Percentiles rank a stretch among this genome's conserved stretches.
These are phyloP conservation scores for Habroteleia sp. DNA, from an alignment of 2,888 invertebrate species.

Conservation along the genomic window DNA sequence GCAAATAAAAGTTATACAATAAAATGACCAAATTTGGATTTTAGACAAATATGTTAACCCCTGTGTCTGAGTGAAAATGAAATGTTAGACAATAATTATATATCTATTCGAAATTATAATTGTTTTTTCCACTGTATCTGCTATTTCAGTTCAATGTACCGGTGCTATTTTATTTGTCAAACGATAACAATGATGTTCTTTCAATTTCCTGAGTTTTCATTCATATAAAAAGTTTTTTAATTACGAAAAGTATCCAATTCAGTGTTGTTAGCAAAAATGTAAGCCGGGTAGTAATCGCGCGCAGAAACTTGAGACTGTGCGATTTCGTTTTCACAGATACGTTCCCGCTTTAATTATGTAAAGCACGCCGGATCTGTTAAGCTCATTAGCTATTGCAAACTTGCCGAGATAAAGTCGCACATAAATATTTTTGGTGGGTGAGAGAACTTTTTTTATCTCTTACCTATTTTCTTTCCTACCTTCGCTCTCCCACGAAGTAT, in stretches of 20 bases:
- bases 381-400: slow-evolving; percentile 45
- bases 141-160: too few relatives aligned
- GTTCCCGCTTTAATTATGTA: slow-evolving; percentile 45
- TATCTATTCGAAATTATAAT: too few relatives aligned
- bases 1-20: too few relatives aligned
- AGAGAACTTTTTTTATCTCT: slow-evolving; percentile 1
- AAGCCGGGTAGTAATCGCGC: slow-evolving; percentile 36
- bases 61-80: too few relatives aligned
- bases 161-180: slow-evolving; percentile 1
- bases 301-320: slow-evolving; percentile 37
- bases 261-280: slow-evolving; percentile 40
- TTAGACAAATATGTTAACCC: too few relatives aligned
- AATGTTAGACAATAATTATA: too few relatives aligned
- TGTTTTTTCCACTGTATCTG: too few relatives aligned
- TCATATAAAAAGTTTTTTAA: slow-evolving; percentile 39
- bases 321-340: slow-evolving; percentile 43
- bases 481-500: slow-evolving; percentile 3
- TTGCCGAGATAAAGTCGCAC: slow-evolving; percentile 41
- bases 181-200: slow-evolving; percentile 16
- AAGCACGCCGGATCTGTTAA: slow-evolving; percentile 45
- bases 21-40: too few relatives aligned
- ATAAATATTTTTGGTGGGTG: slow-evolving; percentile 36
- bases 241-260: slow-evolving; percentile 43
- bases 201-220: slow-evolving; percentile 17
- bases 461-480: neutral